A percentile compares a stretch with the other conserved stretches of the same genome.
These are phyloP conservation scores for Zaprionus taronus DNA, from an alignment of 1,140 invertebrate genomes.

Conservation along the genomic window DNA sequence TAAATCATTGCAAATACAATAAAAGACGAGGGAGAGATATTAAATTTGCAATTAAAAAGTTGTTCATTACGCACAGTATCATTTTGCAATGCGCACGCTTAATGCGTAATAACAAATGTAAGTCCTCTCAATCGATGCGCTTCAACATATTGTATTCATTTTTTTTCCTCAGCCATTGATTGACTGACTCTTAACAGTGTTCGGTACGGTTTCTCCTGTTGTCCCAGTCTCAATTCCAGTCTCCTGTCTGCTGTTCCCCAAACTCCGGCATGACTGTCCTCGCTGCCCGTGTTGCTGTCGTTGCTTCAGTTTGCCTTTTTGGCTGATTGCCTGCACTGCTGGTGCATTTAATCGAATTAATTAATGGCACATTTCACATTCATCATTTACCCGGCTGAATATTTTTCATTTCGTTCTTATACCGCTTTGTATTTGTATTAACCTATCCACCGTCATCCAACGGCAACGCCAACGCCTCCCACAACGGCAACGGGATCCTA, in stretches of 20 bases:
- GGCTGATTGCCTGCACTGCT: constrained; percentile 71
- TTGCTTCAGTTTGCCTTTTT: constrained; percentile 43
- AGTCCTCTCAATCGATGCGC: constrained; percentile 1
- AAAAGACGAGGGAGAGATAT: not conserved
- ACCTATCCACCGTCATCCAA: constrained; percentile 18
- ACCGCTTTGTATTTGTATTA: constrained; percentile 60
- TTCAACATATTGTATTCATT: not conserved
- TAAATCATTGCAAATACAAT: not conserved
- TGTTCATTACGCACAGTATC: not conserved
- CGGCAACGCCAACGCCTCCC: not conserved
- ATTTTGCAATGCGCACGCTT: not conserved
- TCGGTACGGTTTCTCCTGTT: not conserved
- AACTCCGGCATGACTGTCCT: not conserved
- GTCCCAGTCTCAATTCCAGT: not conserved
- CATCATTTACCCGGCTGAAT: constrained; percentile 72
- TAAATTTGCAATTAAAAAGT: constrained; percentile 1
- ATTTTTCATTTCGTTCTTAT: constrained; percentile 62
- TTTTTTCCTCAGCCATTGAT: constrained; percentile 25
- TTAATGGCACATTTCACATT: constrained; percentile 81
- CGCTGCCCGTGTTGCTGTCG: not conserved
- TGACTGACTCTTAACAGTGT: constrained; percentile 41
- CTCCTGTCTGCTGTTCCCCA: constrained; percentile 3
- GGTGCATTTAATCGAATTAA: constrained; percentile 78
- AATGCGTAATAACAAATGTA: constrained; percentile 11
- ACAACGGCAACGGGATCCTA: constrained; percentile 25